phyloP scores from a whole-genome alignment of 2,113 vertebrate genomes.

The Lota lota region DNA sequence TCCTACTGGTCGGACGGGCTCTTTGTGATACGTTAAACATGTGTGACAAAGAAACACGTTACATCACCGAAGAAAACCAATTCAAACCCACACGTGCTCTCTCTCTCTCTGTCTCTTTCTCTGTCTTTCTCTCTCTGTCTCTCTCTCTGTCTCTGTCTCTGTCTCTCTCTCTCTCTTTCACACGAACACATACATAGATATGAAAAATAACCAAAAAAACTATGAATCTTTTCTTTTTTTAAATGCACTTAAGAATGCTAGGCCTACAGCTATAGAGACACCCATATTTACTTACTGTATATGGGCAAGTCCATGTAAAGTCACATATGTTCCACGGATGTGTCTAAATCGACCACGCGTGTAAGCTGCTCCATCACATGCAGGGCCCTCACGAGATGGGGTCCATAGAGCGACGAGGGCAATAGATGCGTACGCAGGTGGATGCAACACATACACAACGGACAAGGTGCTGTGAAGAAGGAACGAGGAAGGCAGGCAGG shows the following conservation, averaged over 20 bases:
- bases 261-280: background rate
- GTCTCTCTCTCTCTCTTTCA: too few relatives aligned
- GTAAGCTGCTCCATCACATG: background rate
- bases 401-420: too few relatives aligned
- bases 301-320: constrained; percentile 66
- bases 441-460: constrained; percentile 35
- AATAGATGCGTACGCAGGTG: too few relatives aligned
- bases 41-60: constrained; percentile 29
- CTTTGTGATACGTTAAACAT: constrained; percentile 17
- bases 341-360: constrained; percentile 20
- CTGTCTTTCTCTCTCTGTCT: too few relatives aligned
- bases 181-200: background rate
- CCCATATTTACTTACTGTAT: constrained; percentile 61
- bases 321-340: constrained; percentile 34
- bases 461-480: constrained; percentile 32
- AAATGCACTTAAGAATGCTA: background rate
- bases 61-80: constrained; percentile 33
- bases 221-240: background rate
- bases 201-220: background rate
- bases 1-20: background rate
- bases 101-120: too few relatives aligned
- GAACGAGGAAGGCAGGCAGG: constrained; percentile 44
- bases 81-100: background rate
- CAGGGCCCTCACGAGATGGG: too few relatives aligned
- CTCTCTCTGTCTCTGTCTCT: too few relatives aligned